phyloP scores from a whole-genome alignment of 2,113 vertebrate species.

The Coryphaenoides rupestris region DNA sequence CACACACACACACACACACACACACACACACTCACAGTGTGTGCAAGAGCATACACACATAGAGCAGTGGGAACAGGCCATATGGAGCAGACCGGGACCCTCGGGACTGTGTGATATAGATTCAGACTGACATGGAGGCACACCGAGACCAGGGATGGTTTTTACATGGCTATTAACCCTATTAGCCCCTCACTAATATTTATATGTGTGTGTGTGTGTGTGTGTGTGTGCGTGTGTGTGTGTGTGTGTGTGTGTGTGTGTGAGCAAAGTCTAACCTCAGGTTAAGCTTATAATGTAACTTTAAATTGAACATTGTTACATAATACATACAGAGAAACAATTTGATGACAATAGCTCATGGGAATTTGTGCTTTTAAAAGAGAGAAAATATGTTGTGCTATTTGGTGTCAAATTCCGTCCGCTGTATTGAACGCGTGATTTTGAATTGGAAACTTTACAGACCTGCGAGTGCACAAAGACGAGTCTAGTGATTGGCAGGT shows the following conservation, averaged over 20 bases:
- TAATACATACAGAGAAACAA: too few relatives aligned
- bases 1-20: neutral
- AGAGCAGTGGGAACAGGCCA: conserved; percentile 86
- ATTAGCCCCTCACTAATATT: conserved; percentile 75
- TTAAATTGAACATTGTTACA: too few relatives aligned
- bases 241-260: conserved; percentile 13
- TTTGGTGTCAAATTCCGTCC: too few relatives aligned
- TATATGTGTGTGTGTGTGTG: neutral
- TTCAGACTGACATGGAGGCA: conserved; percentile 67
- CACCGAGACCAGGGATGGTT: conserved; percentile 83
- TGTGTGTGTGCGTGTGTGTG: conserved; percentile 6
- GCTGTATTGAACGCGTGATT: too few relatives aligned
- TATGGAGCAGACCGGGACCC: conserved; percentile 88
- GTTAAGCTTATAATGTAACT: too few relatives aligned
- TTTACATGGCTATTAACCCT: conserved; percentile 98
- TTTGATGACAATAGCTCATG: too few relatives aligned
- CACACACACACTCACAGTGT: conserved; percentile 41
- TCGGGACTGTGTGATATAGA: conserved; percentile 77
- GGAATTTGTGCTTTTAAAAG: too few relatives aligned
- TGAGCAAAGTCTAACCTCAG: neutral
- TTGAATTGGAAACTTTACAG: too few relatives aligned
- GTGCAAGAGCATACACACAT: conserved; percentile 1
- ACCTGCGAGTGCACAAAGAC: too few relatives aligned
- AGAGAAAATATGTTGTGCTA: too few relatives aligned
- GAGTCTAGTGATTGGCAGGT: too few relatives aligned